Evolutionary conservation across 1,140 invertebrate genomes (phyloP), one percentile per base, ranked within the genome.

Genomic region (Hesperophylax magnus): DNA sequence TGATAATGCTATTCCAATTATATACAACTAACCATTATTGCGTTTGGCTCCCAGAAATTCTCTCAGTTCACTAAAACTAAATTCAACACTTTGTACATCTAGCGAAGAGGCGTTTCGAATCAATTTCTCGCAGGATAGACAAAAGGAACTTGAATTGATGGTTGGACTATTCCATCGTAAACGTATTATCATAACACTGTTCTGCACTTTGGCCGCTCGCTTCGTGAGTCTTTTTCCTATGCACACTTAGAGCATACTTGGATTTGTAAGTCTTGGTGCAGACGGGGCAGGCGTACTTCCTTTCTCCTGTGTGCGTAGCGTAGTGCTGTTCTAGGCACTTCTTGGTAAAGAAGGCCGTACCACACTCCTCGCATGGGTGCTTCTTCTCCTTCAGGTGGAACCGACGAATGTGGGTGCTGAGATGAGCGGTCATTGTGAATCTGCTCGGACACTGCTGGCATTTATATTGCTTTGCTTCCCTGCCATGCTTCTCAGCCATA

Each of bases 211-310:
- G 8, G 60, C 65, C 15, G 53, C 2, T 27, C 5, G 27, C 90
- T 2, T 90, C 88, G 84, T 96, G 95, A 22, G 94, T 94, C 39
- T 93, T 93, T 5, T 27, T 27, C 89, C 96, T 93, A 85, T 98
- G 97, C 47, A 96, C 92, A 65, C 94, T 96, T 88, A 92, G 82
- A 8, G 89, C 89, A 54, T 86, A 86, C 60, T 86, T 86, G 8
- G 85, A 83, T 17, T 85, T 85, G 47, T 86, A 91, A 0, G 84
- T 84, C 81, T 91, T 89, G n/a, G 85, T 84, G 84, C 92, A 93
- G 1, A 89, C 84, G 2, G 86, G 86, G 85, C 92, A 93, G 61
- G 85, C 84, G 81, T 90, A 92, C 11, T 90, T 89, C 58, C 88
- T 89, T 4, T 89, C 85, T 2, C 90, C 89, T 0, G 90, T 90